Conservation (phyloP, 2,797 vertebrate species). For the Lophura swinhoii region DNA sequence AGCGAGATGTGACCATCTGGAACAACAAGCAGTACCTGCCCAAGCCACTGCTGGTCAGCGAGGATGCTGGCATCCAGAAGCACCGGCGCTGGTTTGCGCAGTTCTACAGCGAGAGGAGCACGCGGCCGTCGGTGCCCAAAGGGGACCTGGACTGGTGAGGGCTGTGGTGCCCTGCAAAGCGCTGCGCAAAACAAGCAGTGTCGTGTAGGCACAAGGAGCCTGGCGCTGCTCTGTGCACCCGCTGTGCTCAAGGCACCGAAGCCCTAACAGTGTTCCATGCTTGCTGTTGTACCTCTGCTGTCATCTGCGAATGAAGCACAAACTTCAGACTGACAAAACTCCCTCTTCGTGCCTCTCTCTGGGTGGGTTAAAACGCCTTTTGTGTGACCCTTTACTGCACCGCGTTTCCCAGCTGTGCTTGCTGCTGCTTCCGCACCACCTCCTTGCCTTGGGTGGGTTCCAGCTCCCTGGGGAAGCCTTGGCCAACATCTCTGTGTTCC, state of each 20-base stretch:
- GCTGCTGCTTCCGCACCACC: not conserved
- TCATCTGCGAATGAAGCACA: rapidly evolving
- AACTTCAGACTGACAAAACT: not conserved
- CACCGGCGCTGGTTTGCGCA: slow-evolving; percentile 89
- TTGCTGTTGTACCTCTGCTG: not conserved
- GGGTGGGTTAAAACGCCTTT: not conserved
- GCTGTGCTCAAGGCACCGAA: not conserved
- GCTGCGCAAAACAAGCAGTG: too few species aligned
- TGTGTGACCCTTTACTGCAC: not conserved
- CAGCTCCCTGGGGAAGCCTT: not conserved
- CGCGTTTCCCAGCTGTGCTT: not conserved
- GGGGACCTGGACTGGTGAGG: slow-evolving; percentile 81
- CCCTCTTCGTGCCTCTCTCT: not conserved
- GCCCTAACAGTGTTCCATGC: not conserved
- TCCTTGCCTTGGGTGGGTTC: not conserved
- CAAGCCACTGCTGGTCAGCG: slow-evolving; percentile 86
- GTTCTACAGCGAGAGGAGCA: slow-evolving; percentile 88
- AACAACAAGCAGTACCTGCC: slow-evolving; percentile 88
- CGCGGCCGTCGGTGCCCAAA: slow-evolving; percentile 55
- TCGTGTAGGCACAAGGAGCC: not conserved
- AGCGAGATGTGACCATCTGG: slow-evolving; percentile 89
- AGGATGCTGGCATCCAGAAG: slow-evolving; percentile 84
- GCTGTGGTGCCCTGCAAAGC: not conserved
- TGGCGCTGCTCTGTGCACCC: not conserved
- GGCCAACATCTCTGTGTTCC: not conserved